These are phyloP conservation scores for Craniophora ligustri DNA, from an alignment of 2,888 invertebrate genomes.

Conservation along the genomic window DNA sequence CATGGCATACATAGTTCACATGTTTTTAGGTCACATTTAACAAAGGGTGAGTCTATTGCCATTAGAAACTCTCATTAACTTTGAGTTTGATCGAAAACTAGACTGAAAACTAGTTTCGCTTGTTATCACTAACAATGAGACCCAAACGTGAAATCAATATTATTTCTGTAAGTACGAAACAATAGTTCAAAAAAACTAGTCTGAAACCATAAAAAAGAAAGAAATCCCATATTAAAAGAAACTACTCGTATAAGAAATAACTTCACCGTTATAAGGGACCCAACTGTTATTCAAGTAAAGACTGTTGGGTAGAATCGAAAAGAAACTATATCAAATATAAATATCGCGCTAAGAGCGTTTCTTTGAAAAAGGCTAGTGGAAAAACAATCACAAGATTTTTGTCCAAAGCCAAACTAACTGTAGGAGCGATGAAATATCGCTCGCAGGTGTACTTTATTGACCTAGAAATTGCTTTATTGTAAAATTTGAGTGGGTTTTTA, in stretches of 20 bases:
- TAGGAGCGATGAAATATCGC: slow-evolving; percentile 44
- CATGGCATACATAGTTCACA: no score
- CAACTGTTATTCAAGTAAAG: slow-evolving; percentile 15
- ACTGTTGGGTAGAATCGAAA: neutral
- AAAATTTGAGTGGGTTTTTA: slow-evolving; percentile 36
- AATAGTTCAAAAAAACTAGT: neutral
- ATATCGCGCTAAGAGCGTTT: slow-evolving; percentile 22
- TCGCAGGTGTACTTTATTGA: slow-evolving; percentile 54
- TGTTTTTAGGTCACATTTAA: no score
- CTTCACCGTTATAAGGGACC: neutral
- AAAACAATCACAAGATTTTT: slow-evolving; percentile 47
- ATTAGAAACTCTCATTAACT: no score
- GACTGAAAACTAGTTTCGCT: no score
- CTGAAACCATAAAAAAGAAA: neutral
- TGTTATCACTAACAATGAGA: no score
- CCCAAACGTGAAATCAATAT: no score
- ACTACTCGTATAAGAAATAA: neutral
- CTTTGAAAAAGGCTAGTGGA: slow-evolving; percentile 1
- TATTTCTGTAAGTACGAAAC: neutral
- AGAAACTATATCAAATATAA: slow-evolving; percentile 12
- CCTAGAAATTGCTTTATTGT: slow-evolving; percentile 47
- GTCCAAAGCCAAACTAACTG: slow-evolving; percentile 14
- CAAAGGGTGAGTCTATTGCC: no score
- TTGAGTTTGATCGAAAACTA: no score
- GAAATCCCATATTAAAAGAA: neutral